phyloP scores from a whole-genome alignment of 2,113 vertebrate genomes.

The Sturnira hondurensis region DNA sequence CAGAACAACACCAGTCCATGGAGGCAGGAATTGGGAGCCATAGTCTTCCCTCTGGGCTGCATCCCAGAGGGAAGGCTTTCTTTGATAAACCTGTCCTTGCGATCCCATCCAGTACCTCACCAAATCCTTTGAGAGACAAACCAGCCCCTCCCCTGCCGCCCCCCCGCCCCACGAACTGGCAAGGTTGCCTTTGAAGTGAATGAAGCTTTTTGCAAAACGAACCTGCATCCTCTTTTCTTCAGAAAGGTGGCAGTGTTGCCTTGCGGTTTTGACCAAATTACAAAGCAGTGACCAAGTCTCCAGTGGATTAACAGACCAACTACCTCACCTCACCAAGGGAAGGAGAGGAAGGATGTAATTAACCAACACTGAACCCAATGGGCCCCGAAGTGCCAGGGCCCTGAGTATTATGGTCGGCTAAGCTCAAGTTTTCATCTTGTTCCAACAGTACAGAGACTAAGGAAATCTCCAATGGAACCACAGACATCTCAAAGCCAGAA shows the following conservation, averaged over 20 bases:
- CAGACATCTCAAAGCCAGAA: neutral
- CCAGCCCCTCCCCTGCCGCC: neutral
- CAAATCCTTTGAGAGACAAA: slow-evolving; percentile 73
- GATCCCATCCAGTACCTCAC: slow-evolving; percentile 59
- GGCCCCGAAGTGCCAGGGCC: slow-evolving; percentile 22
- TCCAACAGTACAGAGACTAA: neutral
- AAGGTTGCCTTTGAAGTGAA: slow-evolving; percentile 69
- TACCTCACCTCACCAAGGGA: slow-evolving; percentile 69
- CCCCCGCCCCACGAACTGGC: slow-evolving; percentile 38
- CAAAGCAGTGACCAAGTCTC: slow-evolving; percentile 25
- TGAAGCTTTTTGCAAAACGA: slow-evolving; percentile 19
- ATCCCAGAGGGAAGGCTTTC: slow-evolving; percentile 66
- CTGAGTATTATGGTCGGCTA: slow-evolving; percentile 53
- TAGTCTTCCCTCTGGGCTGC: neutral
- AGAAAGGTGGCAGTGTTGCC: slow-evolving; percentile 97
- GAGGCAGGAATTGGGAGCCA: slow-evolving; percentile 43
- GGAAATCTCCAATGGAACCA: neutral
- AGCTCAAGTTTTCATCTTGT: slow-evolving; percentile 57
- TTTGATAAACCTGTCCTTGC: slow-evolving; percentile 68
- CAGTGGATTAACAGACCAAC: slow-evolving; percentile 48
- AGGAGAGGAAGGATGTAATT: slow-evolving; percentile 70
- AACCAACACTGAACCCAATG: slow-evolving; percentile 58
- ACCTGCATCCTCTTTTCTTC: slow-evolving; percentile 75
- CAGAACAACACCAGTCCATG: slow-evolving; percentile 9
- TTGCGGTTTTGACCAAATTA: slow-evolving; percentile 74